Conservation (phyloP, 2,797 vertebrate species). For the Lindbergichthys nudifrons region DNA sequence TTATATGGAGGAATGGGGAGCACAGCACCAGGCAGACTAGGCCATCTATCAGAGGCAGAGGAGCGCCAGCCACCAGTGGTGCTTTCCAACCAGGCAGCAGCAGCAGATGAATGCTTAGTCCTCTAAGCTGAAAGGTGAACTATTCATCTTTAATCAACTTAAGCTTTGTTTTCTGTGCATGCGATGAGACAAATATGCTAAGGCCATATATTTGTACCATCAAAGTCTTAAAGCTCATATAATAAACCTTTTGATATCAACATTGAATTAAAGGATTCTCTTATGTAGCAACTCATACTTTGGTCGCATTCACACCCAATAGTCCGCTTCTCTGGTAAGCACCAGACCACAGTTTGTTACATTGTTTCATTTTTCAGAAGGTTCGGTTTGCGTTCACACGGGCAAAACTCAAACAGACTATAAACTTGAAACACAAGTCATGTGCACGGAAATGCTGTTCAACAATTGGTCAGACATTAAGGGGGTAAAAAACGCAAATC, state of each 20-base stretch:
- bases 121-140: constrained; percentile 41
- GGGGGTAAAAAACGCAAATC: no score
- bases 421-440: no score
- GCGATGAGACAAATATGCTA: neutral
- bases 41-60: constrained; percentile 65
- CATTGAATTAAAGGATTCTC: neutral
- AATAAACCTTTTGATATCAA: neutral
- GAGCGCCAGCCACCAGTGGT: constrained; percentile 44
- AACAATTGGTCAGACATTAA: no score
- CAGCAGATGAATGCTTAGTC: constrained; percentile 48
- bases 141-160: constrained; percentile 35
- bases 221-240: neutral
- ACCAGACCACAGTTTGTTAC: no score
- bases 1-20: constrained; percentile 73
- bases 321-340: no score
- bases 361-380: no score
- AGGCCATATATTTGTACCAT: neutral
- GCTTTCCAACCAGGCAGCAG: constrained; percentile 53
- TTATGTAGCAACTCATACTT: neutral
- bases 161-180: constrained; percentile 10
- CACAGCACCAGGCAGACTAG: constrained; percentile 51
- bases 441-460: no score
- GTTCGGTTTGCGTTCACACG: no score
- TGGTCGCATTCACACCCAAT: no score
- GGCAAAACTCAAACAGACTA: no score